Conservation (phyloP, 2,888 invertebrate species). For the Drosophila rellima region DNA sequence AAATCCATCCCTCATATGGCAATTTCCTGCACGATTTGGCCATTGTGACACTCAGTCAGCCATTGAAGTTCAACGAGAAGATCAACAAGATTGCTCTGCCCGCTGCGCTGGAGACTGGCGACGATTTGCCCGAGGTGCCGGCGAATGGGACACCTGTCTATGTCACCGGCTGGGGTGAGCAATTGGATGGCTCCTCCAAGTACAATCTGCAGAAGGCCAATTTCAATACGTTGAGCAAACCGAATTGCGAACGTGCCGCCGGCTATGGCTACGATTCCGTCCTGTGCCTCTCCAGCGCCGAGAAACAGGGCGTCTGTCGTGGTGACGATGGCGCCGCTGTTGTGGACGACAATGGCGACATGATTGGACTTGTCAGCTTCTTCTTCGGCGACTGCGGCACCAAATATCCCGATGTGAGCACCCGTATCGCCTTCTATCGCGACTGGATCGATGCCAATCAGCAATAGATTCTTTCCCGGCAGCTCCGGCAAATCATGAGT, state of each 20-base stretch:
- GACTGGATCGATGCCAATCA: slow-evolving; percentile 72
- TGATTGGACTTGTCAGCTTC: slow-evolving; percentile 79
- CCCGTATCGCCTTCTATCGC: slow-evolving; percentile 69
- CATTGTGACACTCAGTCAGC: slow-evolving; percentile 60
- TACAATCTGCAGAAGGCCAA: slow-evolving; percentile 77
- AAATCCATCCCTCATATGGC: slow-evolving; percentile 77
- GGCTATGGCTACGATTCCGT: slow-evolving; percentile 77
- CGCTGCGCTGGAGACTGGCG: slow-evolving; percentile 16
- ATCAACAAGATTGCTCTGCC: slow-evolving; percentile 69
- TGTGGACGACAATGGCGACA: slow-evolving; percentile 61
- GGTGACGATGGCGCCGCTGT: slow-evolving; percentile 83
- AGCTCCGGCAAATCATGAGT: not conserved
- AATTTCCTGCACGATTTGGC: slow-evolving; percentile 83
- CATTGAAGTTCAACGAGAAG: slow-evolving; percentile 57
- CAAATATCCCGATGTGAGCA: slow-evolving; percentile 79
- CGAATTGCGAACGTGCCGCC: slow-evolving; percentile 68
- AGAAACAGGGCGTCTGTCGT: slow-evolving; percentile 77
- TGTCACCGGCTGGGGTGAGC: slow-evolving; percentile 83
- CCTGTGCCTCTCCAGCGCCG: slow-evolving; percentile 73
- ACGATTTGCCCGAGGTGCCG: slow-evolving; percentile 37
- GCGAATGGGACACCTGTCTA: slow-evolving; percentile 66
- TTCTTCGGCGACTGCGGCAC: slow-evolving; percentile 81
- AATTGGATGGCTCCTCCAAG: slow-evolving; percentile 59
- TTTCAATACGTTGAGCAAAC: slow-evolving; percentile 60
- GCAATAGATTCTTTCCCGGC: not conserved